Base-by-base conservation (phyloP, 1,140 invertebrate species). In the Dendroctonus ponderosae region DNA sequence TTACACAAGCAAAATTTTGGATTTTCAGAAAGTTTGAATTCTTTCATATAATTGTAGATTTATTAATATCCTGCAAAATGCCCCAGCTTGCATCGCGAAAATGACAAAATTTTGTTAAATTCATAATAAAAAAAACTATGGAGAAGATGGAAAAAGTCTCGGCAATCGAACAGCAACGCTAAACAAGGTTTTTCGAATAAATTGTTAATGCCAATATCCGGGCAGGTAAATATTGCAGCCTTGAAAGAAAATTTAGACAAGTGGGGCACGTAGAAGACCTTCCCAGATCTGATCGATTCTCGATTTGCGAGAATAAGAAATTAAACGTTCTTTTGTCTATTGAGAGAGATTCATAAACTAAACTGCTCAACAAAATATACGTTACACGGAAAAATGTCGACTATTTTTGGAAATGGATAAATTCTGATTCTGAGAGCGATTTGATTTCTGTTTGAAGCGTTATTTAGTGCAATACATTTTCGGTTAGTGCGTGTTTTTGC, bases 261-360 rank as follows among this genome's bases (percentile, higher is more conserved):
- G 53, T 44, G 14, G 64, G 64, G 52, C 64, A 66, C 51, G 64
- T 60, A 42, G 41, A n/a, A 66, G 41, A 60, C 26, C 46, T 51
- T 51, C 11, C 26, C 38, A 46, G 39, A 37, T 42, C 14, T 39
- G 37, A 39, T 60, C 56, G 52, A 48, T 37, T 48, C 15, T 52
- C 46, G 50, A 51, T 66, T 60, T 59, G 14, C 48, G 7, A 66
- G 44, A 51, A 66, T 15, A 48, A 51, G 41, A 66, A 60, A 66
- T 46, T 66, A 42, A 52, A 60, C 49, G 44, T 66, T 52, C 11
- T 66, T 49, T 52, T 66, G 46, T 41, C 52, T 52, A 59, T 60
- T 50, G 56, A 66, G 60, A 56, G 60, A 60, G 60, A 66, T 60
- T 52, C 39, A 51, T 42, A 60, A 43, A 50, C 49, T 49, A 41